These are phyloP conservation scores for Zophobas atratus DNA, from an alignment of 1,140 invertebrate genomes.

Conservation along the genomic window DNA sequence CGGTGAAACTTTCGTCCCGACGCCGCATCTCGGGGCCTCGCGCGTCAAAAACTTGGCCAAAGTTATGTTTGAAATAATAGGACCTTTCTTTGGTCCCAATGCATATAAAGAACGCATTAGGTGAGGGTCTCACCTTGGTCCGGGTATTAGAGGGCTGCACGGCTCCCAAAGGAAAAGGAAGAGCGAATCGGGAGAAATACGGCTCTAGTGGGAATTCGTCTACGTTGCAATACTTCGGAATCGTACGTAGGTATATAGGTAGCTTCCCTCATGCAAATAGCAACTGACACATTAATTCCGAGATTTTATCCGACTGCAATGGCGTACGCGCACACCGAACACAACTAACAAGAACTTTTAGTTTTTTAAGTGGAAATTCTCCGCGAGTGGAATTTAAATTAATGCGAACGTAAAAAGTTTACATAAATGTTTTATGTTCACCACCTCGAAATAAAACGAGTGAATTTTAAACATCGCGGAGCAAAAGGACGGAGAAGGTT, in stretches of 20 bases:
- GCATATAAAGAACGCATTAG: conserved; percentile 59
- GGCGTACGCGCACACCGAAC: too few species aligned
- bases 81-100: conserved; percentile 44
- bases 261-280: conserved; percentile 26
- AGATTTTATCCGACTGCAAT: neutral
- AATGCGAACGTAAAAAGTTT: conserved; percentile 1
- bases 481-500: conserved; percentile 9
- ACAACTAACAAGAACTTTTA: too few species aligned
- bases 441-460: conserved; percentile 21
- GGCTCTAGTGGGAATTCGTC: conserved; percentile 50
- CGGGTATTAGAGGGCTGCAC: conserved; percentile 43
- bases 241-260: neutral
- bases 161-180: conserved; percentile 44
- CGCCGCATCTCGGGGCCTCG: neutral
- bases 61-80: conserved; percentile 51
- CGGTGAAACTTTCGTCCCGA: too few species aligned
- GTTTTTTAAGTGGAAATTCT: neutral
- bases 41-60: conserved; percentile 8
- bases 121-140: conserved; percentile 52
- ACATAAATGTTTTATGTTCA: neutral
- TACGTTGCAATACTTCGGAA: conserved; percentile 45
- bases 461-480: conserved; percentile 21
- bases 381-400: neutral
- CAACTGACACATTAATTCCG: neutral
- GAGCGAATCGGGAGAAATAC: conserved; percentile 57